A percentile compares a stretch with the other conserved stretches of the same genome.
These are phyloP conservation scores for Drosophila hamatofila DNA, from an alignment of 2,888 invertebrate species.

Conservation along the genomic window DNA sequence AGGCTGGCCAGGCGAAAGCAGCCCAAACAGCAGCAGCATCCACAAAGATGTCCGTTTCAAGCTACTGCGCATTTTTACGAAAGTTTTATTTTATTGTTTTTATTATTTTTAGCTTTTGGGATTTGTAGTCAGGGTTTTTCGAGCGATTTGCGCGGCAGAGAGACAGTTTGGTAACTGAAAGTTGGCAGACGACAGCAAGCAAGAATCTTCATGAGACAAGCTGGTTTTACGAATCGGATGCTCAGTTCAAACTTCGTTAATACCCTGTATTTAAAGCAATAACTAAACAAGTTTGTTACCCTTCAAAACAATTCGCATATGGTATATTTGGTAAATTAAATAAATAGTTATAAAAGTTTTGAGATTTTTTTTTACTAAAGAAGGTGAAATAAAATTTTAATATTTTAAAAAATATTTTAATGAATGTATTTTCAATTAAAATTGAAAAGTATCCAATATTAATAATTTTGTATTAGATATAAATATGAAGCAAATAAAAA, in stretches of 20 bases:
- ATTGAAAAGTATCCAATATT: too few relatives aligned
- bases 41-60: constrained; percentile 24
- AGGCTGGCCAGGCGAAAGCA: constrained; percentile 50
- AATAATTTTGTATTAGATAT: too few relatives aligned
- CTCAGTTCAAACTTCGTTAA: constrained; percentile 41
- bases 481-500: too few relatives aligned
- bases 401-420: too few relatives aligned
- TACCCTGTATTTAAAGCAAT: constrained; percentile 44
- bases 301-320: too few relatives aligned
- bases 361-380: too few relatives aligned
- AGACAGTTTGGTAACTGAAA: constrained; percentile 71
- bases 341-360: too few relatives aligned
- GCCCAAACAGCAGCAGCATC: constrained; percentile 39
- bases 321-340: too few relatives aligned
- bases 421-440: too few relatives aligned
- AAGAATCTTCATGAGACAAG: constrained; percentile 63
- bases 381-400: too few relatives aligned
- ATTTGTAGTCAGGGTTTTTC: constrained; percentile 13
- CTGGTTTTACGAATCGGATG: constrained; percentile 68
- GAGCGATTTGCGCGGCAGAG: constrained; percentile 65
- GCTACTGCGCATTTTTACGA: constrained; percentile 67
- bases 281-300: constrained; percentile 5
- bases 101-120: constrained; percentile 2
- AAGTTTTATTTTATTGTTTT: constrained; percentile 10
- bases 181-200: constrained; percentile 47